Percentiles rank a stretch among this genome's conserved stretches.
Conservation (phyloP, 2,888 invertebrate genomes). For the Ormyrus nitidulus region DNA sequence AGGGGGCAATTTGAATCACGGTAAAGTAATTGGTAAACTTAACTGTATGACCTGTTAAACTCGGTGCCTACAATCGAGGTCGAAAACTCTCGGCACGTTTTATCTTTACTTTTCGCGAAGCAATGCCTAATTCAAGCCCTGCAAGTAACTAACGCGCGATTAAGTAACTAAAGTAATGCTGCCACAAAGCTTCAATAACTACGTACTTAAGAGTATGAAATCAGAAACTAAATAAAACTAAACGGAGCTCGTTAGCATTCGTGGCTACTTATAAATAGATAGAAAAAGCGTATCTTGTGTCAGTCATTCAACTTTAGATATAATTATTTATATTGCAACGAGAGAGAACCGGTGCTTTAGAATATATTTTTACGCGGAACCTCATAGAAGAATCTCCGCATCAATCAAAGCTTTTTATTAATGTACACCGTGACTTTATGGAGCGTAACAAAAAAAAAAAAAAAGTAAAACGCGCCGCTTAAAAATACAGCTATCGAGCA, state of each 20-base stretch:
- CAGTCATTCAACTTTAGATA: conserved; percentile 47
- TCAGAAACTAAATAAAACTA: too few relatives aligned
- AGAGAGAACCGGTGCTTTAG: not conserved
- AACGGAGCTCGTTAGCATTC: too few relatives aligned
- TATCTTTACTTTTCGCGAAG: conserved; percentile 34
- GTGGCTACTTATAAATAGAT: too few relatives aligned
- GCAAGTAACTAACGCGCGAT: too few relatives aligned
- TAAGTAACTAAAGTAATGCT: too few relatives aligned
- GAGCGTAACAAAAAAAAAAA: conserved; percentile 1
- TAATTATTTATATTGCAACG: not conserved
- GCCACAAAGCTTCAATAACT: too few relatives aligned
- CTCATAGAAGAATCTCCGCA: not conserved
- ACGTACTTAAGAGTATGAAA: too few relatives aligned
- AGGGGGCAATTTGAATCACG: conserved; percentile 57
- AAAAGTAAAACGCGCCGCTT: not conserved
- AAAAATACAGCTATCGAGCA: not conserved
- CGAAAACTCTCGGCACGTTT: conserved; percentile 40
- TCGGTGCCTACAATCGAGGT: conserved; percentile 44
- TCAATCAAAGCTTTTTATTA: conserved; percentile 15
- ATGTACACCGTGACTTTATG: not conserved
- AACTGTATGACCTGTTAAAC: conserved; percentile 49
- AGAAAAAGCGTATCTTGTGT: not conserved
- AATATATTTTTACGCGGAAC: not conserved
- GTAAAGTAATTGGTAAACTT: conserved; percentile 56
- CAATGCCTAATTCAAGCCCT: not conserved